These are phyloP conservation scores for Tinamus major DNA, from an alignment of 2,797 vertebrate genomes.

Conservation along the genomic window DNA sequence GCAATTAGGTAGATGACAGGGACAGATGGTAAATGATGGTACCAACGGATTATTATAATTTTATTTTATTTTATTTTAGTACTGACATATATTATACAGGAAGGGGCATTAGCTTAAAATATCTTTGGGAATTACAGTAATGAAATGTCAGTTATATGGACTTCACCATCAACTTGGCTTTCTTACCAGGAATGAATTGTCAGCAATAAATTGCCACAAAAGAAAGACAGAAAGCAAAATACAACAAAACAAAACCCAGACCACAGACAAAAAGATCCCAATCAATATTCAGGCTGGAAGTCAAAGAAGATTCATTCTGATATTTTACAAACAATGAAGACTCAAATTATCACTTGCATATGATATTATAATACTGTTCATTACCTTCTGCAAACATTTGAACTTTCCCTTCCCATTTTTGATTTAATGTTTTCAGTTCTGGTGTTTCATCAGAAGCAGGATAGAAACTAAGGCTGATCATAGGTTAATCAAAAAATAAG, in stretches of 20 bases:
- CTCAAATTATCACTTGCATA: not conserved
- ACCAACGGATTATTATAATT: not conserved
- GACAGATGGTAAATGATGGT: not conserved
- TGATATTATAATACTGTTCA: not conserved
- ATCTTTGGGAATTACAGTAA: not conserved
- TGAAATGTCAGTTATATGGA: not conserved
- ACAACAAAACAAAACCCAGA: not conserved
- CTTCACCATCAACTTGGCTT: not conserved
- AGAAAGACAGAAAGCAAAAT: not conserved
- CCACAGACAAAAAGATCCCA: not conserved
- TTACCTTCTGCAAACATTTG: not conserved
- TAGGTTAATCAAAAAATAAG: not conserved
- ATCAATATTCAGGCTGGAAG: not conserved
- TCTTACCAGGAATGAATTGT: not conserved
- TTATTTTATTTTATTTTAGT: not conserved
- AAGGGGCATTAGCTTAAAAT: not conserved
- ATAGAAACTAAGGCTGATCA: not conserved
- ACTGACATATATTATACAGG: not conserved
- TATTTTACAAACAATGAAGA: not conserved
- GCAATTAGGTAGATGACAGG: constrained; percentile 31
- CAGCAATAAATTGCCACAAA: not conserved
- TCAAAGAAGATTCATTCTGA: not conserved
- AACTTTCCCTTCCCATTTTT: not conserved
- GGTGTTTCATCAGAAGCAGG: not conserved
- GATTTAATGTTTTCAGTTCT: not conserved